Conservation (phyloP, 2,113 vertebrate species). For the Ochotona princeps region DNA sequence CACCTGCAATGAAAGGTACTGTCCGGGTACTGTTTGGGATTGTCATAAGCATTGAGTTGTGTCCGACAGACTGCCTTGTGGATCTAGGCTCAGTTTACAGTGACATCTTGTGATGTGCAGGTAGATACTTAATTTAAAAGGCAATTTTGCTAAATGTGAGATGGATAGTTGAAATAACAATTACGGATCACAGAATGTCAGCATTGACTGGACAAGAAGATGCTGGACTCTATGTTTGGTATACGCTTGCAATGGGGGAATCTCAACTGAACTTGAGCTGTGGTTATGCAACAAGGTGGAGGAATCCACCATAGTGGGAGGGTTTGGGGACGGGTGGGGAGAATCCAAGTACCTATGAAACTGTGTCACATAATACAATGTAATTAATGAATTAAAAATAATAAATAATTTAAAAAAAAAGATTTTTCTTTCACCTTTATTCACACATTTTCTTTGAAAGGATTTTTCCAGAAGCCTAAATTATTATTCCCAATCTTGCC, state of each 20-base stretch:
- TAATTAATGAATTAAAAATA: too few relatives aligned
- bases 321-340: too few relatives aligned
- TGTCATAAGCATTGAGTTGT: not conserved
- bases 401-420: too few relatives aligned
- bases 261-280: too few relatives aligned
- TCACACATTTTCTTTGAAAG: not conserved
- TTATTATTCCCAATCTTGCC: not conserved
- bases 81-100: not conserved
- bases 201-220: too few relatives aligned
- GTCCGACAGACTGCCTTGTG: accelerated
- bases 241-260: too few relatives aligned
- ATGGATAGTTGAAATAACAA: not conserved
- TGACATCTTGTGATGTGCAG: not conserved
- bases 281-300: too few relatives aligned
- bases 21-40: conserved; percentile 75
- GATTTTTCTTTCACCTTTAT: not conserved
- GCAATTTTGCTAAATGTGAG: not conserved
- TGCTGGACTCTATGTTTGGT: too few relatives aligned
- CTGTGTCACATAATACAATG: too few relatives aligned
- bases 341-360: too few relatives aligned
- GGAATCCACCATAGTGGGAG: too few relatives aligned
- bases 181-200: not conserved
- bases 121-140: not conserved
- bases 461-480: conserved; percentile 3
- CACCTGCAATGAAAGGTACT: conserved; percentile 94